phyloP scores from a whole-genome alignment of 2,113 vertebrate species.

The Hippocampus barbouri region DNA sequence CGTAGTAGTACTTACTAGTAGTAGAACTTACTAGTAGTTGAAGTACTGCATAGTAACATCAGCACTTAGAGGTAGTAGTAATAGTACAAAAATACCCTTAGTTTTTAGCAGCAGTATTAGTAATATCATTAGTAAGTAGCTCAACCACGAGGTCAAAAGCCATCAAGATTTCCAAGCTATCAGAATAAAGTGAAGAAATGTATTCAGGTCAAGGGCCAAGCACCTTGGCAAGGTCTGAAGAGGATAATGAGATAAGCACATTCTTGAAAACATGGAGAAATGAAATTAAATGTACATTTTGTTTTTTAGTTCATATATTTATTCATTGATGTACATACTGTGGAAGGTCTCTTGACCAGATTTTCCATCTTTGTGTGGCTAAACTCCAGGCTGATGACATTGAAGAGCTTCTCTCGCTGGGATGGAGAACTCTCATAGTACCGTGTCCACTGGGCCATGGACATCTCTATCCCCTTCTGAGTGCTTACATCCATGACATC shows the following conservation, averaged over 20 bases:
- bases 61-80: too few species aligned
- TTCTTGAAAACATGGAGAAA: not conserved
- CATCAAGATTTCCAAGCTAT: not conserved
- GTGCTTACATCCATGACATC: conserved; percentile 99
- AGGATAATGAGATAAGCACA: not conserved
- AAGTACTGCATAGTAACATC: too few species aligned
- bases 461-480: conserved; percentile 97
- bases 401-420: conserved; percentile 93
- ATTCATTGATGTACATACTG: conserved; percentile 24
- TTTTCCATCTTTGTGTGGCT: conserved; percentile 95
- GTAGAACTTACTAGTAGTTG: too few species aligned
- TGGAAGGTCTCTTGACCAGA: conserved; percentile 82
- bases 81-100: too few species aligned
- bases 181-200: not conserved
- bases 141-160: too few species aligned
- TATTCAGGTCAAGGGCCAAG: not conserved
- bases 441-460: conserved; percentile 96
- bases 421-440: conserved; percentile 90
- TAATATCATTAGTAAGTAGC: too few species aligned
- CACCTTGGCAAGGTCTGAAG: not conserved
- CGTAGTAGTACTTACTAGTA: too few species aligned
- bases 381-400: conserved; percentile 97
- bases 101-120: too few species aligned
- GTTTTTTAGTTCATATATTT: not conserved
- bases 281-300: not conserved